Base-by-base conservation (phyloP, 2,888 invertebrate species). In the Mesochorus sp. region DNA sequence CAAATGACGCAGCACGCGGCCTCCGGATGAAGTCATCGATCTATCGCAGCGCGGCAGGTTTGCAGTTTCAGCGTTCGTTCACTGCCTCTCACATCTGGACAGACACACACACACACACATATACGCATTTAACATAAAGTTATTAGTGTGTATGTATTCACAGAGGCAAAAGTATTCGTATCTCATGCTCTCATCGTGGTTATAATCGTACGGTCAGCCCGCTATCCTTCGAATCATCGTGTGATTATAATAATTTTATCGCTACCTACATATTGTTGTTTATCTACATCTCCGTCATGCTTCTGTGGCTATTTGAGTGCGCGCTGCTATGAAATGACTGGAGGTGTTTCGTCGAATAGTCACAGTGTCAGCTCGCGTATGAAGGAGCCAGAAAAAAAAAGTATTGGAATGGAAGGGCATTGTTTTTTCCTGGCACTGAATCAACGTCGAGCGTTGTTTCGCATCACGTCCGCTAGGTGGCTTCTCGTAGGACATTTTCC, bases 1-100 rank as follows among this genome's bases (percentile, higher is more conserved):
- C 85, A 81, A 82, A 84, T 82, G 84, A 64, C 49, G 51, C 24
- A 39, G 64, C 49, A 34, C 28, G 81, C 79, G n/a, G 75, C 42
- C 64, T 64, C 62, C 51, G 82, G 81, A 86, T 87, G 78, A 84
- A 86, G 86, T 80, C 85, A 86, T 86, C 87, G 83, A 87, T 86
- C 85, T 87, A 79, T 80, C 55, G 78, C n/a, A n/a, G n/a, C 79
- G 76, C 47, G 82, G 85, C 80, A 31, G 81, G 78, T 76, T 67
- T 47, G 47, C 42, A 37, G 42, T 31, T 44, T 24, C 6, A 57
- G n/a, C 55, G 55, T 57, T 57, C 28, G 57, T 66, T 49, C 57
- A 14, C 31, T 59, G 31, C 10, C 55, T 70, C 70, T 28, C 70
- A 49, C 70, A 70, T 76, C 76, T 76, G 76, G 64, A 51, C 34